phyloP scores from a whole-genome alignment of 2,113 vertebrate species.

The Dolichotis patagonum region DNA sequence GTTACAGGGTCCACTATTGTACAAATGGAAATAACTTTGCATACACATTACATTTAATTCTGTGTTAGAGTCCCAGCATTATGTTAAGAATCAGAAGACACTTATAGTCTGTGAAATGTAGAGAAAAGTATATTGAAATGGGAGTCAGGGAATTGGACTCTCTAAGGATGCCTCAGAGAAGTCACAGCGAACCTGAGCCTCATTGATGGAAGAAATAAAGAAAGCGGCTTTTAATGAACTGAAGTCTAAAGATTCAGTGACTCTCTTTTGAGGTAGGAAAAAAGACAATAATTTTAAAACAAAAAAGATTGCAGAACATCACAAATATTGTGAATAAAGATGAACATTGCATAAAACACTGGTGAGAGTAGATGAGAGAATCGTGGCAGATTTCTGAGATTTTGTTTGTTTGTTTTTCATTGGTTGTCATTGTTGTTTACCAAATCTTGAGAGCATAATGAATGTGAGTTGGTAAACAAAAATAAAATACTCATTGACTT shows the following conservation, averaged over 20 bases:
- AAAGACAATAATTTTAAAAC: not conserved
- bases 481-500: not conserved
- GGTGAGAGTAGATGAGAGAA: not conserved
- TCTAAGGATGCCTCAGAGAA: not conserved
- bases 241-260: conserved; percentile 16
- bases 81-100: not conserved
- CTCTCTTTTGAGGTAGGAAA: not conserved
- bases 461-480: not conserved
- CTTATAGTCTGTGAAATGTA: not conserved
- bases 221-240: not conserved
- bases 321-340: not conserved
- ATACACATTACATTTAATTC: not conserved
- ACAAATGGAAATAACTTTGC: not conserved
- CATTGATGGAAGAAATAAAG: not conserved
- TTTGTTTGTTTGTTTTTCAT: not conserved
- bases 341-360: not conserved
- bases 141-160: not conserved
- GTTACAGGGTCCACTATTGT: not conserved
- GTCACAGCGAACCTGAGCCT: not conserved
- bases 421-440: not conserved
- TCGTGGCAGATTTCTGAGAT: not conserved
- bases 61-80: not conserved
- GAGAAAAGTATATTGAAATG: not conserved
- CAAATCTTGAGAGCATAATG: not conserved
- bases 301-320: not conserved